Base-by-base conservation (phyloP, 2,888 invertebrate genomes). In the Cordilura impudica region DNA sequence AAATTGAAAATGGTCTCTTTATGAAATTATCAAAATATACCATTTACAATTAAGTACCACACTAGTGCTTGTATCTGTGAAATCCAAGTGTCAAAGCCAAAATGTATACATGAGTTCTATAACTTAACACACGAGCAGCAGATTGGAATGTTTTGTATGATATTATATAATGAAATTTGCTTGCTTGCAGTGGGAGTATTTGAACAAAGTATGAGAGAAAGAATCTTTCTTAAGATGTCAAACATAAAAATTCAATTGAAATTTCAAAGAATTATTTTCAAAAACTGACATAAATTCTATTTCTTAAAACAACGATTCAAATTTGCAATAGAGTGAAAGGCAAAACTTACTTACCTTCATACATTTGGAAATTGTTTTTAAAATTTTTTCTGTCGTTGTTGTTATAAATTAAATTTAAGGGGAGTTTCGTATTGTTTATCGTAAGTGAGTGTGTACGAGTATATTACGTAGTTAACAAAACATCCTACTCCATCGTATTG, bases 231-330 rank as follows among this genome's bases (percentile, higher is more conserved):
- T 26, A 29, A 69, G 35, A 60, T 65, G 65, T 74, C 70, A 70
- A 21, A 70, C 60, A 63, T 58, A 70, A 70, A 78, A 78, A 66
- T 78, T 69, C 73, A 78, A 78, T 78, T 74, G 78, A 78, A 74
- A 60, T 78, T 73, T 70, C 31, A 53, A 70, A 73, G 58, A 66
- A 70, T 16, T 74, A 54, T 69, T 69, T 35, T 58, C 58, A 18
- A 35, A 70, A 72, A 67, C 31, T 72, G 77, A 51, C 67, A 78
- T 63, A 72, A 66, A 74, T 74, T 78, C 16, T 66, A 18, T 60
- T 73, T 61, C 26, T 69, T 53, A 58, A 39, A 53, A 58, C n/a
- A 35, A 39, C 49, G 7, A 35, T 8, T 63, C 63, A 63, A 67
- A 66, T 6, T 29, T 29, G 1, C 1, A 14, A 53, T 12, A 4